Percentiles rank a stretch among this genome's conserved stretches.
Conservation (phyloP, 2,113 vertebrate genomes). For the Mobula hypostoma region DNA sequence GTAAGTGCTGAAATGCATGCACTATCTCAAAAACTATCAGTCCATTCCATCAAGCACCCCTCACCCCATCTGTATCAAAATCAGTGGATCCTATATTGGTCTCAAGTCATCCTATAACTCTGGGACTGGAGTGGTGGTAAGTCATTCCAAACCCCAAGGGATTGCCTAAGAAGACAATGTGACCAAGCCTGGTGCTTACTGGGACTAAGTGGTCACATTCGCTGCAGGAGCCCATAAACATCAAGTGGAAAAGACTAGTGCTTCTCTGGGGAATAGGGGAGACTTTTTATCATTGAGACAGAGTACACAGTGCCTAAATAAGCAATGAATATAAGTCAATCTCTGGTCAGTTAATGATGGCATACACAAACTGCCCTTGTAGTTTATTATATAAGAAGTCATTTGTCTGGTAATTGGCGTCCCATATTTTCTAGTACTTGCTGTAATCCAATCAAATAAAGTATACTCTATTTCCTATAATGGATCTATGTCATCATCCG, state of each 20-base stretch:
- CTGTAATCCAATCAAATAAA: background rate
- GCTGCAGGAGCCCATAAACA: background rate
- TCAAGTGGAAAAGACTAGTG: background rate
- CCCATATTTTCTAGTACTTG: background rate
- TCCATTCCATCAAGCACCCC: too few relatives aligned
- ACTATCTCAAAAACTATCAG: too few relatives aligned
- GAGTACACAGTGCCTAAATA: background rate
- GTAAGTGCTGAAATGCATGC: too few relatives aligned
- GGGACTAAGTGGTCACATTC: background rate
- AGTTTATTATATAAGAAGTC: background rate
- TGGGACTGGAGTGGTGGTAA: too few relatives aligned
- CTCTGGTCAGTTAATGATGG: background rate
- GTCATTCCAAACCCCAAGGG: too few relatives aligned
- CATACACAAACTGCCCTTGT: constrained; percentile 17
- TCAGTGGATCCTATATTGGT: too few relatives aligned
- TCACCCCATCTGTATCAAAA: too few relatives aligned
- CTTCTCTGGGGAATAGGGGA: background rate
- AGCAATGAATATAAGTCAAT: constrained; percentile 22
- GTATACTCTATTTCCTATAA: too few relatives aligned
- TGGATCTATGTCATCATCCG: too few relatives aligned
- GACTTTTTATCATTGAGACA: background rate
- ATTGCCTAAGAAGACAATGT: background rate
- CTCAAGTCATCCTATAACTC: too few relatives aligned
- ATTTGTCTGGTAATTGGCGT: constrained; percentile 7
- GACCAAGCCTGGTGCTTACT: background rate